Evolutionary conservation across 2,113 vertebrate genomes (phyloP).

Genomic region (Zonotrichia leucophrys): DNA sequence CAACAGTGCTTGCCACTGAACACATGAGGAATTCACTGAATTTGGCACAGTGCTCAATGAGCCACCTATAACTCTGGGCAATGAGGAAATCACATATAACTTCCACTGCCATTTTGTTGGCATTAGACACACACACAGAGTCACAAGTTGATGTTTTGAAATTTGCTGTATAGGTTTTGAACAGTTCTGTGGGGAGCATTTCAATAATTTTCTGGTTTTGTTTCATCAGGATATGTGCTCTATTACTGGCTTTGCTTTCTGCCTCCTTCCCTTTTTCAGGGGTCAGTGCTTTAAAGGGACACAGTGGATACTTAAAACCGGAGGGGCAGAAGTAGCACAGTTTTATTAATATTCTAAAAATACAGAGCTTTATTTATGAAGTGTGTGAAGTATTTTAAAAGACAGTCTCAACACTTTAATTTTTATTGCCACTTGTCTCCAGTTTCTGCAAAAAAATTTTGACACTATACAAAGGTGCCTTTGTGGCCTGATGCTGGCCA

Average conservation of each 20-base stretch:
- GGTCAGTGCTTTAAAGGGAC: constrained; percentile 14
- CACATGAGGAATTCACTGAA: not conserved
- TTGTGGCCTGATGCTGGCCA: constrained; percentile 40
- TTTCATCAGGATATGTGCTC: not conserved
- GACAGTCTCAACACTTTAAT: constrained; percentile 61
- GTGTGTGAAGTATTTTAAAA: constrained; percentile 56
- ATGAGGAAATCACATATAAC: not conserved
- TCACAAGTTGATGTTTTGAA: not conserved
- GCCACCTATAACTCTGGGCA: not conserved
- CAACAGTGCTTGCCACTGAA: not conserved
- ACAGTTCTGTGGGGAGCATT: not conserved
- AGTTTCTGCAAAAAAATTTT: not conserved
- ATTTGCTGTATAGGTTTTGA: not conserved
- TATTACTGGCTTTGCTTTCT: not conserved
- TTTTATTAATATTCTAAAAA: constrained; percentile 64
- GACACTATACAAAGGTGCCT: constrained; percentile 39
- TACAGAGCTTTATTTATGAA: constrained; percentile 58
- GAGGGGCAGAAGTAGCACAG: not conserved
- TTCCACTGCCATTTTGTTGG: not conserved
- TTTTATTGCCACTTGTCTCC: constrained; percentile 66
- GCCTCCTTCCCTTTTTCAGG: not conserved
- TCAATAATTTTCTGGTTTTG: not conserved
- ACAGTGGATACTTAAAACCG: not conserved
- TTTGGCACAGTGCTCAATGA: not conserved
- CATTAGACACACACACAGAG: not conserved